These are phyloP conservation scores for Pteromalus puparum DNA, from an alignment of 1,140 invertebrate genomes.

Conservation along the genomic window DNA sequence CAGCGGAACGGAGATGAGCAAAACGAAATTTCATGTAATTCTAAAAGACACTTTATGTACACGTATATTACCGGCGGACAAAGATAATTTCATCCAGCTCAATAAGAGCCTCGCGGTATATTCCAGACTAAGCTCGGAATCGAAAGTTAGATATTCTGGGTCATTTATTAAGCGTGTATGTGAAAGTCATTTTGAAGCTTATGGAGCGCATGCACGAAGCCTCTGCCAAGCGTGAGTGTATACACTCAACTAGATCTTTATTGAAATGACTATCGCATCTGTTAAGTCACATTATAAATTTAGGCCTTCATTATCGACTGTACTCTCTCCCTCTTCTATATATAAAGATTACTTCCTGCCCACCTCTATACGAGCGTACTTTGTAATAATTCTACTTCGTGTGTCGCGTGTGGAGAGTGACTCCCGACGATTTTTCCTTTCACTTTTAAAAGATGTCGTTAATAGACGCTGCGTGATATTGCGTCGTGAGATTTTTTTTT, in stretches of 20 bases:
- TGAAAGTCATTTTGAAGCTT: constrained; percentile 46
- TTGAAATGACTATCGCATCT: constrained; percentile 36
- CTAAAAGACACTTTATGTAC: constrained; percentile 9
- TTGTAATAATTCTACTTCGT: constrained; percentile 9
- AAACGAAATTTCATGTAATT: constrained; percentile 29
- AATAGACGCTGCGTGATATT: not conserved
- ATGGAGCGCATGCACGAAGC: not conserved
- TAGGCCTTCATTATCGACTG: constrained; percentile 28
- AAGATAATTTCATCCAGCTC: constrained; percentile 5
- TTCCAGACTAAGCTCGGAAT: not conserved
- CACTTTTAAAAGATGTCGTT: not conserved
- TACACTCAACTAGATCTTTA: constrained; percentile 34
- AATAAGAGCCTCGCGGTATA: constrained; percentile 19
- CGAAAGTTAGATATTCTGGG: constrained; percentile 42
- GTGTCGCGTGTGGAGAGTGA: not conserved
- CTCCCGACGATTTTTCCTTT: not conserved
- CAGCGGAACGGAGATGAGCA: not conserved
- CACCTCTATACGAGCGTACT: not conserved
- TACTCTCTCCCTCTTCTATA: not conserved
- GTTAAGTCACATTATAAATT: constrained; percentile 42
- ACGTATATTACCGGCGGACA: not conserved
- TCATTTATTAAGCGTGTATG: constrained; percentile 44
- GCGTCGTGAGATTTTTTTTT: not conserved
- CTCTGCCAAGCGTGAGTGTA: not conserved
- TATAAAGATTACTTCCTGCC: not conserved